A percentile compares a stretch with the other conserved stretches of the same genome.
Conservation (phyloP, 2,888 invertebrate species). For the Oxyscelio sp. region DNA sequence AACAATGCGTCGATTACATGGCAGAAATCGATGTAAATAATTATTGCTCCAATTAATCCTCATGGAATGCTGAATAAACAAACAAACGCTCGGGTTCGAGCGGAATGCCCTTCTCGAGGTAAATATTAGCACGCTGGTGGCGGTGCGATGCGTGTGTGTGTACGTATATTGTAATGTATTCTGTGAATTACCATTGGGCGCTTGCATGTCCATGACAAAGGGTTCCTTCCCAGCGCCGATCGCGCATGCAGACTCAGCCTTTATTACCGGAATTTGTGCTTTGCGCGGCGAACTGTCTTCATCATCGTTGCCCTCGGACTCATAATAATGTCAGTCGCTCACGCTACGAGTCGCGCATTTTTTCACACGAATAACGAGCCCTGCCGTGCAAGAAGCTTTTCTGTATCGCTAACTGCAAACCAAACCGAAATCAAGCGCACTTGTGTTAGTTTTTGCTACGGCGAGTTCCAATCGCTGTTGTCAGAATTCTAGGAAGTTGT, state of each 20-base stretch:
- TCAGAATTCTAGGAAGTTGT: no score
- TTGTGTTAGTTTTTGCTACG: conserved; percentile 25
- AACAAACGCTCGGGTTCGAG: no score
- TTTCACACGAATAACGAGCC: not conserved
- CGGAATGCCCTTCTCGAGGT: no score
- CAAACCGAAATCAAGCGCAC: conserved; percentile 38
- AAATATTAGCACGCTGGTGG: conserved; percentile 6
- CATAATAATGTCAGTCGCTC: not conserved
- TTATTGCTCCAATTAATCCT: no score
- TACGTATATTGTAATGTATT: not conserved
- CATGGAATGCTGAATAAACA: no score
- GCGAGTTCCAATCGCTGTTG: no score
- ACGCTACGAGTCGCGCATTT: conserved; percentile 20
- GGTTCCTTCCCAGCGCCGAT: conserved; percentile 78
- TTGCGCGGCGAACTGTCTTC: conserved; percentile 78
- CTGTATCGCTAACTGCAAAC: conserved; percentile 1
- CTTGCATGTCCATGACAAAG: conserved; percentile 89
- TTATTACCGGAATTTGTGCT: conserved; percentile 83
- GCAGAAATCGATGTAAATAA: no score
- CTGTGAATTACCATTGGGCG: conserved; percentile 87
- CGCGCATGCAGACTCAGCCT: conserved; percentile 79
- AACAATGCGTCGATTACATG: no score
- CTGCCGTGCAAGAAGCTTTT: not conserved
- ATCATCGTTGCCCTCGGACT: conserved; percentile 65
- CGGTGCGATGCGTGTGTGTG: not conserved